Base-by-base conservation (phyloP, 2,797 vertebrate genomes). In the Tolypeutes matacus region DNA sequence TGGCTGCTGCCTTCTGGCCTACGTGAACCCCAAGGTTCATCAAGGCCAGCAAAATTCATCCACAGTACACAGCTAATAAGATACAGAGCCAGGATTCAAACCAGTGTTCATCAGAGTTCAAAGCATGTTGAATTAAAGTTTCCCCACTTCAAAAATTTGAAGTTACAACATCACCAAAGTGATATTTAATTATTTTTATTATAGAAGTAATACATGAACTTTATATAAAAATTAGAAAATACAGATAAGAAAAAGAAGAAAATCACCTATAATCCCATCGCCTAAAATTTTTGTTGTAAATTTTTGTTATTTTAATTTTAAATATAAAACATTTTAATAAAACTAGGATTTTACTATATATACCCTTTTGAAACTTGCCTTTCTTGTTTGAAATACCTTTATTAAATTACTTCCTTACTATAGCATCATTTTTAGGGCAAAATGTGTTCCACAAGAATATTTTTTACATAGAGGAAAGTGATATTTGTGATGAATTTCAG, bases 191-290 rank as follows among this genome's bases (percentile, higher is more conserved):
- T 83, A 42, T 46, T 93, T 82, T 90, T 60, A 64, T 77, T 76
- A 62, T 11, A 46, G 51, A 88, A 89, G 3, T 62, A 94, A 69
- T 42, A 51, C 15, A 34, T 69, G 15, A 88, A 5, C 75, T 53
- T 96, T 56, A 84, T 23, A 49, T 51, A 83, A 95, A 93, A 82
- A 80, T 42, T 53, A 89, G 46, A 94, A 89, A 84, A 90, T 80
- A 62, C 2, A 42, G 9, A 67, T 82, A 42, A 70, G 29, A 46
- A 46, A 36, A 53, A 67, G 9, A 60, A 20, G 77, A 70, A 78
- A 83, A 53, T 46, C 49, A 60, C n/a, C 76, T 62, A 17, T 56
- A 60, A 85, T 85, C 39, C 49, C 36, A 42, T 85, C n/a, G 58
- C 51, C n/a, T 56, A 67, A 13, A 86, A 25, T 82, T 84, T 56